Evolutionary conservation across 2,797 vertebrate genomes (phyloP), one percentile per base, ranked within the genome.

Genomic region (Silurus lanzhouensis): DNA sequence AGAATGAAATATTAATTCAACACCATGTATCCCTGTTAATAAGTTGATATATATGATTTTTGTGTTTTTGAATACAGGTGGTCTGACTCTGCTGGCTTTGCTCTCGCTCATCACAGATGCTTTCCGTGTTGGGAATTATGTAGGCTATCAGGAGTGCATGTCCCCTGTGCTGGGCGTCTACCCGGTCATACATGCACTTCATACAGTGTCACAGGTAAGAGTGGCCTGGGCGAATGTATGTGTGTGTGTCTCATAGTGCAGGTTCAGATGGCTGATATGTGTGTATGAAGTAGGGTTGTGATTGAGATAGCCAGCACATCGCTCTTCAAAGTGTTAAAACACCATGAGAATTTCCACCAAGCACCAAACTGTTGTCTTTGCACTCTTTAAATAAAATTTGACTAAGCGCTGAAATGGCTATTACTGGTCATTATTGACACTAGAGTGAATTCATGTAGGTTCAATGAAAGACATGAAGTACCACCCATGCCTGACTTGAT

Each of bases 151-250:
- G 3, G 94, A 94, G 48, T 99, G 98, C 87, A 92, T 98, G 66
- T 97, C 98, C 4, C 94, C 95, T 64, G 94, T 96, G 0, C 95
- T 97, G 85, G 97, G 96, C 6, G 96, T 99, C 82, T 98, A 97
- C 90, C 97, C 98, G 0, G 95, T 96, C 83, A 92, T 97, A 17
- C 98, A 99, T 60, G 95, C 96, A 0, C 91, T 94, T 46, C 98
- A 99, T 89, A 99, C 98, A n/a, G 91, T 99, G 61, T 91, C 96
- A 84, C 98, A 99, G 97, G 98, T 98, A 95, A 93, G 94, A 12
- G 15, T 10, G 14, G 52, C 27, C 17, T 52, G 46, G 44, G 60
- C 4, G 61, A 61, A 55, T 9, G 63, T 52, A 10, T 52, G 48
- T 52, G 48, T 52, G 6, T 52, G 48, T 52, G n/a, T 19, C 44